Base-by-base conservation (phyloP, 2,888 invertebrate genomes). In the Dusona sp. region DNA sequence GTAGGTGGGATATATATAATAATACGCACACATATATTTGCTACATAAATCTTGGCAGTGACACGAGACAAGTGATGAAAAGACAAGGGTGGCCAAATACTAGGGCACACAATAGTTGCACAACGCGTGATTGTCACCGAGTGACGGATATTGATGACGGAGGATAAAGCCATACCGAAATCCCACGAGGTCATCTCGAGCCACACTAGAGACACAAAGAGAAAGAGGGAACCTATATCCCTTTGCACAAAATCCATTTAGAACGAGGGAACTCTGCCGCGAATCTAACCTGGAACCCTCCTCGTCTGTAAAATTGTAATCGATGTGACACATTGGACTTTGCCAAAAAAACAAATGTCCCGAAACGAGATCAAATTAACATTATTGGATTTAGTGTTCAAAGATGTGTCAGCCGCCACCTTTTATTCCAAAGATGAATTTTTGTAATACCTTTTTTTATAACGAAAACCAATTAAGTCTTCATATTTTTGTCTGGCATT, bases 61-160 rank as follows among this genome's bases (percentile, higher is more conserved):
- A 79, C 65, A 77, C 33, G 82, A 74, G 70, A 67, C 74, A 33
- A 84, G 42, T 42, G 68, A 75, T 45, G 75, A 73, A 65, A 54
- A 73, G 67, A 83, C 70, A 86, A 68, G 77, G 80, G 84, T 70
- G 45, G n/a, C 78, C 61, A 25, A 42, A 33, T 51, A 29, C n/a
- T 9, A 19, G 13, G 29, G 19, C 77, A 73, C 42, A 68, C 29
- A 48, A 48, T 64, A 61, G 83, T 51, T 38, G 73, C 77, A 73
- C 83, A 57, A 81, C 72, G 61, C 72, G 7, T 48, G 78, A 84
- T 86, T 86, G 83, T 86, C 86, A 86, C 78, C 68, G 84, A 78
- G 65, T 84, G 88, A 87, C 83, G 86, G 78, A 73, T 87, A 87
- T 86, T 88, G 87, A 88, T 88, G 88, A 88, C 73, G 80, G 77